A percentile compares a stretch with the other conserved stretches of the same genome.
phyloP scores from a whole-genome alignment of 2,888 invertebrate species.

The Piscicola geometra region DNA sequence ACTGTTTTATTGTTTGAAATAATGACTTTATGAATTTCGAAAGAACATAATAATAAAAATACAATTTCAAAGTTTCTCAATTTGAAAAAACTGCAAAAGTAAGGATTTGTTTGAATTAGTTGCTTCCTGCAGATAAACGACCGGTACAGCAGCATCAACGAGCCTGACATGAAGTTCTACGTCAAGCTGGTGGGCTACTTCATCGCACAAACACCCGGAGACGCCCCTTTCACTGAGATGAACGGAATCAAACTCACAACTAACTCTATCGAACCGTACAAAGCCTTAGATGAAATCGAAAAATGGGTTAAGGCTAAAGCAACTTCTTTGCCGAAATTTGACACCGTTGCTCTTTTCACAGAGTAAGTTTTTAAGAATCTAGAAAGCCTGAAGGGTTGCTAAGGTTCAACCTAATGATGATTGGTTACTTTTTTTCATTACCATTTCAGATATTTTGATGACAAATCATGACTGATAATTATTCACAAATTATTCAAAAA shows the following conservation, averaged over 20 bases:
- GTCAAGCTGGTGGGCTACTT: slow-evolving; percentile 35
- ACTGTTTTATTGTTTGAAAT: neutral
- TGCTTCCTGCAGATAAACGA: slow-evolving; percentile 38
- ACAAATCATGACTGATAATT: no score
- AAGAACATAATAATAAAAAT: no score
- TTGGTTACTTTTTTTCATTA: no score
- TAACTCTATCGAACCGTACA: neutral
- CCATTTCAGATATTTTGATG: no score
- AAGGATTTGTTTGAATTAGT: no score
- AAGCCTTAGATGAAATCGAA: slow-evolving; percentile 16
- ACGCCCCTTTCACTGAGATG: slow-evolving; percentile 33
- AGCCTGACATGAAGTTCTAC: slow-evolving; percentile 41
- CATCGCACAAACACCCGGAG: slow-evolving; percentile 37
- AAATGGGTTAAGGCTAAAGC: slow-evolving; percentile 21
- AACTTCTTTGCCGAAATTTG: slow-evolving; percentile 25
- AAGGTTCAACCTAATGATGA: no score
- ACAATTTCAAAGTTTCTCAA: no score
- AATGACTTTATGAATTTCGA: no score
- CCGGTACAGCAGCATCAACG: slow-evolving; percentile 43
- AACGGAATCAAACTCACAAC: neutral
- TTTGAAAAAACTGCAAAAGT: no score
- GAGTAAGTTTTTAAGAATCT: no score
- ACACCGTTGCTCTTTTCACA: slow-evolving; percentile 32
- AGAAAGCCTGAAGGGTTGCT: no score
- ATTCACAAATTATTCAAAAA: neutral